These are phyloP conservation scores for Calyptommatus sinebrachiatus DNA, from an alignment of 2,113 vertebrate species.

Conservation along the genomic window DNA sequence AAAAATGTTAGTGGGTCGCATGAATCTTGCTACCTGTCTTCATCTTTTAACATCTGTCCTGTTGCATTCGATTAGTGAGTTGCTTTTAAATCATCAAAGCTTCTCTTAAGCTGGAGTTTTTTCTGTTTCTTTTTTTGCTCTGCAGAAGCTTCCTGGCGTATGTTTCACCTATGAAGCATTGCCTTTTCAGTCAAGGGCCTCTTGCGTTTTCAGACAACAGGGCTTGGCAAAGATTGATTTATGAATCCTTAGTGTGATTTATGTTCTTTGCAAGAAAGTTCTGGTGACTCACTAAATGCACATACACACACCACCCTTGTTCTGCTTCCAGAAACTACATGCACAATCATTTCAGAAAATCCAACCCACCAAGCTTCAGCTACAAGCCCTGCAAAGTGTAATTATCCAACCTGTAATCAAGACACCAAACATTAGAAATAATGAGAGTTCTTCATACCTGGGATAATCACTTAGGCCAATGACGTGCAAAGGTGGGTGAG, in stretches of 20 bases:
- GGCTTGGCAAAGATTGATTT: conserved; percentile 46
- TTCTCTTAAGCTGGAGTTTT: conserved; percentile 1
- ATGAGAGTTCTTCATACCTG: conserved; percentile 56
- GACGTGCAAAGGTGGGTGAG: conserved; percentile 39
- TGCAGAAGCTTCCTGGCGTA: conserved; percentile 10
- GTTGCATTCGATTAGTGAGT: conserved; percentile 32
- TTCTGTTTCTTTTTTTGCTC: not conserved
- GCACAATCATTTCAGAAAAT: not conserved
- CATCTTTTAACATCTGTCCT: not conserved
- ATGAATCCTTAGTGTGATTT: conserved; percentile 51
- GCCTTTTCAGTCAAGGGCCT: conserved; percentile 34
- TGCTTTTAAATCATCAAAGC: conserved; percentile 36
- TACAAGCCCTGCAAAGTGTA: conserved; percentile 56
- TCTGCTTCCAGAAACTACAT: conserved; percentile 45
- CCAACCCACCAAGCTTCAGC: conserved; percentile 33
- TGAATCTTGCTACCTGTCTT: not conserved
- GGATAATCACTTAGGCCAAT: conserved; percentile 38
- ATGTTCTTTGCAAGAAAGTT: conserved; percentile 7
- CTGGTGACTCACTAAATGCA: not conserved
- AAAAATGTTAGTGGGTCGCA: not conserved
- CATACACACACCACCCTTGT: not conserved
- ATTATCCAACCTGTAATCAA: conserved; percentile 77
- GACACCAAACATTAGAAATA: conserved; percentile 65
- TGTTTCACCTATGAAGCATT: conserved; percentile 29
- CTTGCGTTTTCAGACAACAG: conserved; percentile 20